Base-by-base conservation (phyloP, 2,888 invertebrate genomes). In the Aethes cnicana region DNA sequence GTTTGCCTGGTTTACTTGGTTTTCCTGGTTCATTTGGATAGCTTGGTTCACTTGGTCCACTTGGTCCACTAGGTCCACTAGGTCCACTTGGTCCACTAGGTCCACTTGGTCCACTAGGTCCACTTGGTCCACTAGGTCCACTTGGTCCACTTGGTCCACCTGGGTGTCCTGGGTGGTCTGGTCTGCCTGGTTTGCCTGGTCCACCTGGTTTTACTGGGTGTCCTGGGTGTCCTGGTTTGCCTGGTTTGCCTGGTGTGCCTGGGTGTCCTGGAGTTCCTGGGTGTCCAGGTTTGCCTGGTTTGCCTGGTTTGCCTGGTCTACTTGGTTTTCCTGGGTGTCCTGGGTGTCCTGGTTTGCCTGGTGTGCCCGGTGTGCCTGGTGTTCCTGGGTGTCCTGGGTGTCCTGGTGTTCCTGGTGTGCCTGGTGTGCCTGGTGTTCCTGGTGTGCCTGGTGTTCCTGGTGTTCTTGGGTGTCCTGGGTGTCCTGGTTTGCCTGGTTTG, bases 241-340 rank as follows among this genome's bases (percentile, higher is more conserved):
- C 12, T 25, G 30, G 17, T n/a, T n/a, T n/a, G n/a, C n/a, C 11
- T 35, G 16, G n/a, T 87, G 47, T 37, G 6, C 58, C 61, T 16
- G 61, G 55, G 21, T 33, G 32, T 3, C 53, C 49, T 28, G 56
- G 54, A 5, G n/a, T 3, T 14, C 43, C 57, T 32, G 56, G 41
- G 3, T 30, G 12, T 1, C 18, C 11, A 14, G 48, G 48, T 1
- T 17, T 16, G 0, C 32, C 33, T 25, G 52, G 46, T 25, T 32
- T 1, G 1, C 25, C 33, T 42, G 53, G 36, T 4, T 11, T 1
- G 4, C 17, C 17, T 17, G 41, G 41, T n/a, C n/a, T n/a, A n/a
- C n/a, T n/a, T n/a, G n/a, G n/a, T n/a, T n/a, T n/a, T n/a, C n/a
- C 17, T 41, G 9, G 17, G 9, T 9, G 26, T 9, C 26, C 26